Percentiles rank a stretch among this genome's conserved stretches.
Conservation (phyloP, 2,113 vertebrate genomes). For the Xenus cinereus region DNA sequence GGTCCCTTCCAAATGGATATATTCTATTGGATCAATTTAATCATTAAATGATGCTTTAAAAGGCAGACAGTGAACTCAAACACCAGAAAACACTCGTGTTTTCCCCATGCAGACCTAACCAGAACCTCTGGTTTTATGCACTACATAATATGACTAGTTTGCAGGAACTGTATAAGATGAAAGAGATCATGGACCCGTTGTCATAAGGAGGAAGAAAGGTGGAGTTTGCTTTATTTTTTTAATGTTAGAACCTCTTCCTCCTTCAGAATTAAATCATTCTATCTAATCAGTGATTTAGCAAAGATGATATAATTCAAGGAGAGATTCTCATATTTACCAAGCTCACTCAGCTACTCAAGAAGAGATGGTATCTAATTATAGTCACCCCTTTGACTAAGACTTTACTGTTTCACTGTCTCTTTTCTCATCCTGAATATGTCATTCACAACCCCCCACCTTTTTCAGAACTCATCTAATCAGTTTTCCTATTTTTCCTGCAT, state of each 20-base stretch:
- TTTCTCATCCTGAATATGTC: neutral
- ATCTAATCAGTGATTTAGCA: neutral
- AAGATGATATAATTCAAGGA: neutral
- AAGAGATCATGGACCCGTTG: neutral
- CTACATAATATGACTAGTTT: neutral
- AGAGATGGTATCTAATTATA: neutral
- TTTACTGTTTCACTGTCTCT: neutral
- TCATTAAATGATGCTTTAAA: neutral
- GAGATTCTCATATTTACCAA: neutral
- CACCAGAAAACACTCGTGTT: neutral
- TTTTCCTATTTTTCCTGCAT: neutral
- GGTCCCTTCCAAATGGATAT: neutral
- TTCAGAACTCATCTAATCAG: neutral
- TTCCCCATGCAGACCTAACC: neutral
- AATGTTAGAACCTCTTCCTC: neutral
- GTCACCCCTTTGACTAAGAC: neutral
- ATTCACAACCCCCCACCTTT: neutral
- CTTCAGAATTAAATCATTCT: neutral
- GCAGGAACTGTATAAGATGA: neutral
- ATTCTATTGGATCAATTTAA: neutral
- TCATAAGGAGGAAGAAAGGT: neutral
- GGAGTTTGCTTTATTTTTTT: neutral
- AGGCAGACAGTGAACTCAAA: neutral
- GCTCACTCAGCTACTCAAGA: neutral
- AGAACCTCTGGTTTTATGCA: neutral